A percentile compares a stretch with the other conserved stretches of the same genome.
These are phyloP conservation scores for Brotula barbata DNA, from an alignment of 2,797 vertebrate species.

Conservation along the genomic window DNA sequence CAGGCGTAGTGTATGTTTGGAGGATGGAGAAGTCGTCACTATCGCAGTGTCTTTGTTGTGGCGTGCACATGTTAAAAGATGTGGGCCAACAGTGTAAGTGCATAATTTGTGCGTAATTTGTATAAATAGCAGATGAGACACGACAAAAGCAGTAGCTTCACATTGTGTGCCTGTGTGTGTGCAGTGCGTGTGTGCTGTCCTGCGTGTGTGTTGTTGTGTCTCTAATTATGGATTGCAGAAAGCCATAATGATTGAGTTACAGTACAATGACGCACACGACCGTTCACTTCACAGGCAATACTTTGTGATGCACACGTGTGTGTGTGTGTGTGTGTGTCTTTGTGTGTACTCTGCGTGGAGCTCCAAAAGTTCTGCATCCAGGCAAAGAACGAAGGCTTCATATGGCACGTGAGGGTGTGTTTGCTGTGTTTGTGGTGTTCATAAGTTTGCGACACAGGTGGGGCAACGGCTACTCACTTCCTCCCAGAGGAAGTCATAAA, in stretches of 20 bases:
- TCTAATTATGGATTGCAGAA: constrained; percentile 71
- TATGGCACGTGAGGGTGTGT: constrained; percentile 55
- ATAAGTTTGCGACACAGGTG: constrained; percentile 82
- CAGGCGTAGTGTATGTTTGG: constrained; percentile 36
- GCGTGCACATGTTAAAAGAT: constrained; percentile 49
- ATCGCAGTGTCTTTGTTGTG: constrained; percentile 50
- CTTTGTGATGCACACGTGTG: constrained; percentile 40
- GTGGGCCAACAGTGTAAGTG: constrained; percentile 31
- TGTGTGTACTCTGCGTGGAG: constrained; percentile 25
- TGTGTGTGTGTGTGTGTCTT: constrained; percentile 21
- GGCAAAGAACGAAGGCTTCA: constrained; percentile 40
- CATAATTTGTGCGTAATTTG: constrained; percentile 41
- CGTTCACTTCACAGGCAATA: constrained; percentile 52
- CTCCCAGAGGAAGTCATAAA: constrained; percentile 94
- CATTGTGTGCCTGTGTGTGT: constrained; percentile 35
- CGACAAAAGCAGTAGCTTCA: constrained; percentile 39
- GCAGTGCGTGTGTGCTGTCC: constrained; percentile 18
- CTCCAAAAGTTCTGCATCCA: constrained; percentile 11
- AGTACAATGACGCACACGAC: constrained; percentile 58
- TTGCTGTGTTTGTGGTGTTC: constrained; percentile 61
- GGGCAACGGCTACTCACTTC: constrained; percentile 84
- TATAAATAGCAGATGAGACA: constrained; percentile 48
- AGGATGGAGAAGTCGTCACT: constrained; percentile 35
- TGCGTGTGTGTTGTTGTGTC: constrained; percentile 49
- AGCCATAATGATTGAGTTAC: constrained; percentile 71